Evolutionary conservation across 2,888 invertebrate genomes (phyloP).

Genomic region (Tortricodes alternella): DNA sequence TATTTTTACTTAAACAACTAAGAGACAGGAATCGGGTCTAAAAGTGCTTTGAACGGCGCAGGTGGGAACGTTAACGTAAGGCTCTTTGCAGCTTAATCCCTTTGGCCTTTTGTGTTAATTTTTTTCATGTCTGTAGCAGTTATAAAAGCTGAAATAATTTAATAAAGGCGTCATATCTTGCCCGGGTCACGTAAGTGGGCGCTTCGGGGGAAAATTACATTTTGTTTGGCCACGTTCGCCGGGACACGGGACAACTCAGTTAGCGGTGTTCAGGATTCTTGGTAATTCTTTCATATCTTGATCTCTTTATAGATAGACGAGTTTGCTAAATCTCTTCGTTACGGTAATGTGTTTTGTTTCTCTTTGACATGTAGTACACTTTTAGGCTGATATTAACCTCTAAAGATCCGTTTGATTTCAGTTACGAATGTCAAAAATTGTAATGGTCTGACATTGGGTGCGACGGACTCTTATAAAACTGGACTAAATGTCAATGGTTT

Average conservation of each 20-base stretch:
- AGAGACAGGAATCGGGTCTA: conserved; percentile 15
- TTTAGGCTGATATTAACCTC: background rate
- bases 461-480: too few species aligned
- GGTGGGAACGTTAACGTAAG: conserved; percentile 21
- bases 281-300: conserved; percentile 72
- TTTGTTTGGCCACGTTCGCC: conserved; percentile 77
- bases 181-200: conserved; percentile 79
- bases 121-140: conserved; percentile 64
- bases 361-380: background rate
- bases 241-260: conserved; percentile 77
- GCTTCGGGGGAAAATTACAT: conserved; percentile 79
- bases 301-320: conserved; percentile 56
- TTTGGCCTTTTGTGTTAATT: conserved; percentile 62
- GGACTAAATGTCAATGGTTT: too few species aligned
- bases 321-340: conserved; percentile 37
- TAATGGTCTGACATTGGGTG: too few species aligned
- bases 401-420: background rate
- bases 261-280: conserved; percentile 76
- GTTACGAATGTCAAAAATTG: too few species aligned
- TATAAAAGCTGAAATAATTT: conserved; percentile 78
- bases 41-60: conserved; percentile 25
- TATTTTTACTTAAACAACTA: conserved; percentile 27
- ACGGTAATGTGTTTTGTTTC: background rate
- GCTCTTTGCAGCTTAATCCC: conserved; percentile 51
- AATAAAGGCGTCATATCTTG: conserved; percentile 79